These are phyloP conservation scores for Nothura maculosa DNA, from an alignment of 2,797 vertebrate genomes.

Conservation along the genomic window DNA sequence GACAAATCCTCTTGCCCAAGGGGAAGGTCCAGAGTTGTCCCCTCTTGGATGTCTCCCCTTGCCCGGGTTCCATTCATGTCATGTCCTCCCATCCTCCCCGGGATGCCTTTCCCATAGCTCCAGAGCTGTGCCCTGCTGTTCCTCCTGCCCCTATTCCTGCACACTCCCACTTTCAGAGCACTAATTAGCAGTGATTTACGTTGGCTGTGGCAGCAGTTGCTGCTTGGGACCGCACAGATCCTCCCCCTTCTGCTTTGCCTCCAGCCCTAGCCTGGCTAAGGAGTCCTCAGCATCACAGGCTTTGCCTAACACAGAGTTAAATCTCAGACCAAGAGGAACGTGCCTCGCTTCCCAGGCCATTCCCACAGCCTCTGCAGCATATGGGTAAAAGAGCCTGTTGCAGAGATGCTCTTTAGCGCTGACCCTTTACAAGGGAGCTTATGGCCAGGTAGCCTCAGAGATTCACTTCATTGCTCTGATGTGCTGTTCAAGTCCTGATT, in stretches of 20 bases:
- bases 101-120: accelerated
- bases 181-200: neutral
- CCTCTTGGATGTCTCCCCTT: neutral
- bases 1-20: neutral
- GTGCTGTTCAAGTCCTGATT: neutral
- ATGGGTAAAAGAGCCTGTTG: neutral
- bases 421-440: neutral
- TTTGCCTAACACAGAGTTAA: slow-evolving; percentile 20
- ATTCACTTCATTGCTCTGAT: neutral
- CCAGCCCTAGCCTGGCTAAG: neutral
- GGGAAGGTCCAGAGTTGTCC: neutral
- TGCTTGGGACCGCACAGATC: neutral
- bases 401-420: slow-evolving; percentile 1
- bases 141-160: neutral
- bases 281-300: slow-evolving; percentile 10
- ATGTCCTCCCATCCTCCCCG: neutral
- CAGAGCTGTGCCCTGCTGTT: neutral
- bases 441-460: neutral
- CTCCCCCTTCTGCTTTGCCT: neutral
- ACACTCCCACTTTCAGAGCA: neutral
- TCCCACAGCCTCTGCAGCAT: neutral
- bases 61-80: neutral
- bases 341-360: slow-evolving; percentile 11
- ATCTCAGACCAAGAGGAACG: slow-evolving; percentile 10
- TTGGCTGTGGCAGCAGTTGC: neutral